Evolutionary conservation across 2,797 vertebrate genomes (phyloP).

Genomic region (Urosaurus nigricauda): DNA sequence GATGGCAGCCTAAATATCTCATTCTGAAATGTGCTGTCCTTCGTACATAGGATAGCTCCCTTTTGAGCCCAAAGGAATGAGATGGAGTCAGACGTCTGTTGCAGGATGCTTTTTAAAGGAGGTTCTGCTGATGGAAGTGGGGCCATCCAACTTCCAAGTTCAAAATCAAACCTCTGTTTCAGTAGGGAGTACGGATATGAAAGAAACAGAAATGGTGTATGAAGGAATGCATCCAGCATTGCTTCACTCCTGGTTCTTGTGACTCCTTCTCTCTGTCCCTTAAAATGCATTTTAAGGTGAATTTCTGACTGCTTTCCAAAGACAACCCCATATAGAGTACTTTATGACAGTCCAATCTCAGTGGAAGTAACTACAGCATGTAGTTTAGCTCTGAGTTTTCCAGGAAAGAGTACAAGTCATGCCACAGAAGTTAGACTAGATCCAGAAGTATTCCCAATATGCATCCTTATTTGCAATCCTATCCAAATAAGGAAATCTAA

Average conservation of each 20-base stretch:
- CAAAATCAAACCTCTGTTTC: no score
- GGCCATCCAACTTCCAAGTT: background rate
- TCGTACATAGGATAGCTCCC: background rate
- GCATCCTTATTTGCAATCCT: background rate
- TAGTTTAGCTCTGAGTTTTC: background rate
- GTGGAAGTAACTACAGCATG: background rate
- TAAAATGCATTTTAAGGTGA: no score
- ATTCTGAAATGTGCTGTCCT: background rate
- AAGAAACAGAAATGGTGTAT: no score
- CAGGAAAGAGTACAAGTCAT: background rate
- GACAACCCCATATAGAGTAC: no score
- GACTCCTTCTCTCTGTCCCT: no score
- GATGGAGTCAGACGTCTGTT: background rate
- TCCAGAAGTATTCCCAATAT: background rate
- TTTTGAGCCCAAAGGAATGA: background rate
- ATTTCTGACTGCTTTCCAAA: no score
- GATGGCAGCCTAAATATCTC: background rate
- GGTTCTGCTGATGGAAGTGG: background rate
- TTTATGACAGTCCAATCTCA: no score
- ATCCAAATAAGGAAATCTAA: background rate
- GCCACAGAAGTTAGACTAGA: background rate
- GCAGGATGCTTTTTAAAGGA: background rate
- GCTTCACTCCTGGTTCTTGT: no score
- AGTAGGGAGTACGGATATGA: background rate
- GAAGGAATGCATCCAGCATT: no score